Evolutionary conservation across 2,113 vertebrate genomes (phyloP).

Genomic region (Scomber colias): DNA sequence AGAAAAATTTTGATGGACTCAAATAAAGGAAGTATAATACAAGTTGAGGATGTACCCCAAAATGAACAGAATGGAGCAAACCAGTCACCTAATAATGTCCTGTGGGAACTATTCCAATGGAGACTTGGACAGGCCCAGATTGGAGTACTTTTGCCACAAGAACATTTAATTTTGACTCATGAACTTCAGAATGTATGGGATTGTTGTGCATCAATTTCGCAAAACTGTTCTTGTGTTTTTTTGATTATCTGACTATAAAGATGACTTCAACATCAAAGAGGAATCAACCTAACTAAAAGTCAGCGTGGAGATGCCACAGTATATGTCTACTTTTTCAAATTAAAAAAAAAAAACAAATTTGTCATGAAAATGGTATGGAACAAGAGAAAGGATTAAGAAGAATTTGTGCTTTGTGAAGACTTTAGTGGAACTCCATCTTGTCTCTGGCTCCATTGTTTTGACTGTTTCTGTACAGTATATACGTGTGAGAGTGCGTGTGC

Average conservation of each 20-base stretch:
- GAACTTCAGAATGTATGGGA: conserved; percentile 85
- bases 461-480: conserved; percentile 88
- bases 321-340: conserved; percentile 82
- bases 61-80: conserved; percentile 56
- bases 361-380: conserved; percentile 76
- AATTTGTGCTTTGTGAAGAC: conserved; percentile 83
- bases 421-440: conserved; percentile 82
- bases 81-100: conserved; percentile 62
- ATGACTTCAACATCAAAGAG: conserved; percentile 79
- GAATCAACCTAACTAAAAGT: conserved; percentile 74
- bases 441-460: conserved; percentile 83
- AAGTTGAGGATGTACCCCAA: conserved; percentile 50
- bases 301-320: conserved; percentile 80
- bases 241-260: conserved; percentile 80
- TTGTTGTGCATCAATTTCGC: conserved; percentile 81
- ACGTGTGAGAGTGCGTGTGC: conserved; percentile 92
- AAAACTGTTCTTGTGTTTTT: conserved; percentile 78
- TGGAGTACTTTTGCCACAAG: conserved; percentile 78
- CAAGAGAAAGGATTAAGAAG: conserved; percentile 78
- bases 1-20: conserved; percentile 61
- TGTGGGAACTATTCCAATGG: conserved; percentile 69
- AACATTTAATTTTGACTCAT: conserved; percentile 80
- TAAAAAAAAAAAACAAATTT: conserved; percentile 66
- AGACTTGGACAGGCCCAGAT: conserved; percentile 62
- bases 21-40: conserved; percentile 71